Base-by-base conservation (phyloP, 2,797 vertebrate species). In the Setipinna tenuifilis region DNA sequence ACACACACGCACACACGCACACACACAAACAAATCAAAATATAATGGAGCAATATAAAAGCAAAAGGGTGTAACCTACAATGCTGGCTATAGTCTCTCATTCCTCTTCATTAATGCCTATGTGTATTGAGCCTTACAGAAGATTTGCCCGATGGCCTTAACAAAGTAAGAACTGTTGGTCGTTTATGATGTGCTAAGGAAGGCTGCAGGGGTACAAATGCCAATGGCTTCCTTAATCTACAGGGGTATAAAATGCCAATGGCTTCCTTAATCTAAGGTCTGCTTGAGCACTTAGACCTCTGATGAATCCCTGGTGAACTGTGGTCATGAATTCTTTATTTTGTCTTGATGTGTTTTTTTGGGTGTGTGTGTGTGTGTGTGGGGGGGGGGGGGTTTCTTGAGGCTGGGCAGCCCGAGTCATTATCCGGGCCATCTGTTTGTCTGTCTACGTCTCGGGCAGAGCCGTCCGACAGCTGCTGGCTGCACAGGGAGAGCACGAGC, bases 361-460 rank as follows among this genome's bases (percentile, higher is more conserved):
- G 0, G 25, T 16, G 46, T 48, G 46, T 48, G 46, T 48, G 46
- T 48, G 46, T 48, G 46, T 48, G 46, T 48, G 46, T 48, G 46
- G 50, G 7, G 50, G 1, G 50, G 7, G 50, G 2, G 7, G 50
- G 17, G 35, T 85, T 85, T 71, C 61, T 62, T 82, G 86, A 41
- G 86, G 86, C 84, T 87, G 86, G 87, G 84, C 84, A 85, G 71
- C 88, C 88, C 25, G 50, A 54, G 58, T 82, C 83, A 86, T 87
- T 85, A 87, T 7, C 61, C n/a, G 19, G 59, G 44, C 88, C 91
- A 91, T 92, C 89, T 89, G 91, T 91, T 89, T 71, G 80, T 85
- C 87, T 87, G 88, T 90, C 88, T 89, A 68, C 2, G 35, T 78
- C 71, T 78, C 31, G 71, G 71, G 71, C 17, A 78, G 71, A 44